phyloP scores from a whole-genome alignment of 2,888 invertebrate genomes.

The Sisyra terminalis region DNA sequence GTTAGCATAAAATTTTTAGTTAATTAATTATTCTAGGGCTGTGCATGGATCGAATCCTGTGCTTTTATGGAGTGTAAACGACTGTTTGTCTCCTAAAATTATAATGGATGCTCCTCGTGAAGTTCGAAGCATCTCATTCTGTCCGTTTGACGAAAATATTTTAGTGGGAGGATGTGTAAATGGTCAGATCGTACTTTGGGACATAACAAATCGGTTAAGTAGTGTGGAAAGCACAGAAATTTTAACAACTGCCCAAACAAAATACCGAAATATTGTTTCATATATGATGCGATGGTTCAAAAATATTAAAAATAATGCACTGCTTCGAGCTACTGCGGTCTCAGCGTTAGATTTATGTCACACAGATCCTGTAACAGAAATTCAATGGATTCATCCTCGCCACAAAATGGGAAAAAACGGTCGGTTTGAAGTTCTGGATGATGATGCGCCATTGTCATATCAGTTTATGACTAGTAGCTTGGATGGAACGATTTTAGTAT shows the following conservation, averaged over 20 bases:
- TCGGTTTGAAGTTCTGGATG: conserved; percentile 26
- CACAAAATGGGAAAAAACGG: conserved; percentile 42
- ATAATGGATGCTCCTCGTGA: conserved; percentile 49
- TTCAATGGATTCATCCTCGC: conserved; percentile 51
- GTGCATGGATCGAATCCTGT: conserved; percentile 47
- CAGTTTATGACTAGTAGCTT: conserved; percentile 48
- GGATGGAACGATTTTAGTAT: conserved; percentile 52
- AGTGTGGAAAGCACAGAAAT: conserved; percentile 41
- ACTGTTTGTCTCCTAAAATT: conserved; percentile 50
- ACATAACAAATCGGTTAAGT: conserved; percentile 42
- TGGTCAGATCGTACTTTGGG: conserved; percentile 58
- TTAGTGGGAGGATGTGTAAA: conserved; percentile 54
- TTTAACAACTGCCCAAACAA: conserved; percentile 42
- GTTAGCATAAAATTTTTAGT: too few relatives aligned
- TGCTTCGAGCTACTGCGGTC: conserved; percentile 40
- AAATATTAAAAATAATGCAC: conserved; percentile 35
- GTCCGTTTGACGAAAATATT: conserved; percentile 49
- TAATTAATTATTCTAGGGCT: conserved; percentile 24
- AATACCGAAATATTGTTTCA: conserved; percentile 40
- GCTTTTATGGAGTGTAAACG: conserved; percentile 58
- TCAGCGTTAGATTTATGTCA: conserved; percentile 47
- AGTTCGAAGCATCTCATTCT: conserved; percentile 46
- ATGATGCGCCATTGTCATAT: conserved; percentile 26
- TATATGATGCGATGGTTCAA: conserved; percentile 54
- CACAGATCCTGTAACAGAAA: conserved; percentile 40